Evolutionary conservation across 2,113 vertebrate species (phyloP), one percentile per base, ranked within the genome.

Genomic region (Seriola rivoliana): DNA sequence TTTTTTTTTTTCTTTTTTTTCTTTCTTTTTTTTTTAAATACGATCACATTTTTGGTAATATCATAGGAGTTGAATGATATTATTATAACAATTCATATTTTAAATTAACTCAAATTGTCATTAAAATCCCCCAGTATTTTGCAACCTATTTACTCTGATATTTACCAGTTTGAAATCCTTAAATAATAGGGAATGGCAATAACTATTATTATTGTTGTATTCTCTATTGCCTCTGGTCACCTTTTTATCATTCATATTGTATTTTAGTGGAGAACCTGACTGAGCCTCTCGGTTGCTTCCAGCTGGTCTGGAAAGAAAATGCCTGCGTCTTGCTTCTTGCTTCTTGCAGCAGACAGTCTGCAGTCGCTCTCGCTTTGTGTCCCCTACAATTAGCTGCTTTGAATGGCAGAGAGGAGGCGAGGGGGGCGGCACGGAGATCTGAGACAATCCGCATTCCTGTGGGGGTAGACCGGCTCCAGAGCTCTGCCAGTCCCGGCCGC

Each of bases 391-490:
- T 95, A 95, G 86, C 59, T 67, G 93, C 95, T 95, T 94, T 96
- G 95, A 96, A 93, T 94, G 93, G 93, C 93, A 95, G 95, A 88
- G 88, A 95, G 92, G 91, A 94, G 94, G 93, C 91, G 93, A 94
- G 89, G 94, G 85, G 94, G 94, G 93, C 95, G 94, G 96, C 94
- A 93, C 88, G 90, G 95, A 95, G 94, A 97, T 96, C 96, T 93
- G 96, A 96, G 94, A 95, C 96, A 95, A 96, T 95, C 95, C 93
- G 90, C 97, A 98, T 99, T 98, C 97, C 97, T 98, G 97, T 97
- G 97, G 97, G 97, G 96, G 96, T 95, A 95, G 96, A 95, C 92
- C 95, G 95, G 95, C 96, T 96, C 96, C 95, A 97, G 95, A 94
- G 93, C 96, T 95, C 90, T 94, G 95, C 95, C 96, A 90, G 95